Evolutionary conservation across 2,888 invertebrate species (phyloP).

Genomic region (Uloborus plumipes): DNA sequence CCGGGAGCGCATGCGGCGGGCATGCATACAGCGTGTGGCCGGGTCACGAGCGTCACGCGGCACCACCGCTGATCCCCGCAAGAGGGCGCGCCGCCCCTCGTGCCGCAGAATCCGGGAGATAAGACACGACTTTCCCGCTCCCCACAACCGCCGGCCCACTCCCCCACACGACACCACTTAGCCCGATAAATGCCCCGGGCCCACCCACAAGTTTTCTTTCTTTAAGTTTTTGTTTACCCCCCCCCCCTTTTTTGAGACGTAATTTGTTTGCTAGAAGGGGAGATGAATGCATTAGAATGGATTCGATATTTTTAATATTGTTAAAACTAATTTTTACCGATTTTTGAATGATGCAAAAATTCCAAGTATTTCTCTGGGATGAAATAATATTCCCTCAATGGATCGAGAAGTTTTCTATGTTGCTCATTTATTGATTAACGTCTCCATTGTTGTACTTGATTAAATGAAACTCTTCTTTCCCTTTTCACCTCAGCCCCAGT

Average conservation of each 20-base stretch:
- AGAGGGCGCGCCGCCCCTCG: slow-evolving; percentile 26
- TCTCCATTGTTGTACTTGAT: too few species aligned
- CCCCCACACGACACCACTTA: slow-evolving; percentile 5
- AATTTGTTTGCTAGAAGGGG: background rate
- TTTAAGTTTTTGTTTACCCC: too few species aligned
- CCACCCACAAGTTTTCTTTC: slow-evolving; percentile 1
- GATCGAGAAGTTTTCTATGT: too few species aligned
- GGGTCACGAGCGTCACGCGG: slow-evolving; percentile 42
- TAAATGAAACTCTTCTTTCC: too few species aligned
- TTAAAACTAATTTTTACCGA: too few species aligned
- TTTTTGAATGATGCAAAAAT: too few species aligned
- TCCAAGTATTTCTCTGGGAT: too few species aligned
- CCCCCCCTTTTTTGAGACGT: background rate
- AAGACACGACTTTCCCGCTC: slow-evolving; percentile 18
- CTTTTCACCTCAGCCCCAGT: too few species aligned
- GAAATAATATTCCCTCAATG: too few species aligned
- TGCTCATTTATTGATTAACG: too few species aligned
- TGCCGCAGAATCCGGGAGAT: slow-evolving; percentile 58
- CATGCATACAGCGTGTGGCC: slow-evolving; percentile 36
- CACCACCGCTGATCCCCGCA: background rate
- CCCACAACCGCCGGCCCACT: slow-evolving; percentile 7
- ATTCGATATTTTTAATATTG: too few species aligned
- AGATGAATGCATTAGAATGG: background rate
- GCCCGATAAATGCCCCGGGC: background rate
- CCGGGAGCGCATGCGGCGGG: background rate